Evolutionary conservation across 2,888 invertebrate species (phyloP).

Genomic region (Melinaea menophilus): DNA sequence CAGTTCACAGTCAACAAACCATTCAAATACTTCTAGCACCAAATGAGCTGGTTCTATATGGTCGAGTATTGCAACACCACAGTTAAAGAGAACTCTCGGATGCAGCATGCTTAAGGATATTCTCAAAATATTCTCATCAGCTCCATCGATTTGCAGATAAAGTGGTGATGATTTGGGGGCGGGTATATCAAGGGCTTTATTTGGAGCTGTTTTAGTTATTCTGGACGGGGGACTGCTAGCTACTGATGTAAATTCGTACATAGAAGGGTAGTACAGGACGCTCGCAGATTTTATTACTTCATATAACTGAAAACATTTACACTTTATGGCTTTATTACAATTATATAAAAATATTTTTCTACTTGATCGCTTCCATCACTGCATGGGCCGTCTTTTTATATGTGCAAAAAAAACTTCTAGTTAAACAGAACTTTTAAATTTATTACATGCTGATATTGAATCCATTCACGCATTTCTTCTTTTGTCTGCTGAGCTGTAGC

Average conservation of each 20-base stretch:
- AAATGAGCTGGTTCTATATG: constrained; percentile 56
- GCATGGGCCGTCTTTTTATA: too few relatives aligned
- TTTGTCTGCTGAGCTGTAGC: constrained; percentile 36
- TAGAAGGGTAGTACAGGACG: constrained; percentile 54
- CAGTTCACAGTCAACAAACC: constrained; percentile 53
- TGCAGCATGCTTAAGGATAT: constrained; percentile 53
- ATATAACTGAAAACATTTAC: constrained; percentile 43
- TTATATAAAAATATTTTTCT: not conserved
- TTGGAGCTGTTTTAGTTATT: constrained; percentile 41
- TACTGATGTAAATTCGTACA: constrained; percentile 53
- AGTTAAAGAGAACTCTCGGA: constrained; percentile 55
- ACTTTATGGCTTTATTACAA: not conserved
- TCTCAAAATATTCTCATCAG: constrained; percentile 47
- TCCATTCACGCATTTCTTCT: constrained; percentile 62
- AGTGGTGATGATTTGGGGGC: constrained; percentile 56
- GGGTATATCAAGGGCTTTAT: constrained; percentile 45
- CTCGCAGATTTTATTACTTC: constrained; percentile 36
- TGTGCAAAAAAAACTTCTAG: too few relatives aligned
- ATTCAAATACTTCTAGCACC: constrained; percentile 57
- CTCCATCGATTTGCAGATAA: constrained; percentile 64
- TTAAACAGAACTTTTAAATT: too few relatives aligned
- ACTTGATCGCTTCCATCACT: too few relatives aligned
- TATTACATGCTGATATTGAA: constrained; percentile 46
- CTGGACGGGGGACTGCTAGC: constrained; percentile 47
- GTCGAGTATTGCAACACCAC: constrained; percentile 47